Percentiles rank a stretch among this genome's conserved stretches.
phyloP scores from a whole-genome alignment of 1,140 invertebrate genomes.

The Penaeus indicus region DNA sequence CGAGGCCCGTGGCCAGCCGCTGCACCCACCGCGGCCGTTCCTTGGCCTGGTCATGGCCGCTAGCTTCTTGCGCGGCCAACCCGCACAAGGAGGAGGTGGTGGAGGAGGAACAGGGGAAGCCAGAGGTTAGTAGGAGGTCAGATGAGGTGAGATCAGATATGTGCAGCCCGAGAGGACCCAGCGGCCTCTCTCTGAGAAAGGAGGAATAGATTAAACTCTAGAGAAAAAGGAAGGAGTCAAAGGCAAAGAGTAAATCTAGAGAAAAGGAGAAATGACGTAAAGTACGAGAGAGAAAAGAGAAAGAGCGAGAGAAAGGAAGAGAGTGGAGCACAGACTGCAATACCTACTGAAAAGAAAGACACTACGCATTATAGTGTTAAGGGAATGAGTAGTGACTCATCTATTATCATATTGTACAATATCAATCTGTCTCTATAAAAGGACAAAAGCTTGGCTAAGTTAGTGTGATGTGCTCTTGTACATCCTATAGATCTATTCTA shows the following conservation, averaged over 20 bases:
- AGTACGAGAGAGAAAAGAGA: neutral
- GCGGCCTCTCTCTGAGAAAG: conserved; percentile 1
- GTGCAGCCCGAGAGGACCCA: neutral
- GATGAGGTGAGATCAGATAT: neutral
- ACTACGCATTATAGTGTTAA: conserved; percentile 6
- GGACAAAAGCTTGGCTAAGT: no score
- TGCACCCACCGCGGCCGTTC: conserved; percentile 61
- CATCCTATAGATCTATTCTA: no score
- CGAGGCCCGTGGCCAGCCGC: conserved; percentile 60
- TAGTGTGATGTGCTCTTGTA: no score
- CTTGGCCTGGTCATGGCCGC: conserved; percentile 48
- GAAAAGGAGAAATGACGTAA: no score
- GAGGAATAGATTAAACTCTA: conserved; percentile 22
- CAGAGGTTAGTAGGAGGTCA: conserved; percentile 57
- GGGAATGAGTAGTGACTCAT: no score
- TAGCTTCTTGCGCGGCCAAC: conserved; percentile 44
- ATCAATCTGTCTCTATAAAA: no score
- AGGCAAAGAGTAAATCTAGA: no score
- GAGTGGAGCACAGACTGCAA: conserved; percentile 28
- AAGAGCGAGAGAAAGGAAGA: conserved; percentile 26
- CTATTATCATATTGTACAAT: no score
- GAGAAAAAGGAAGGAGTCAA: neutral
- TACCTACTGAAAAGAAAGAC: conserved; percentile 57
- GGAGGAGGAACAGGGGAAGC: conserved; percentile 41
- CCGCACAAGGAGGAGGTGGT: neutral